phyloP scores from a whole-genome alignment of 2,797 vertebrate genomes.

The Apogon talboti region DNA sequence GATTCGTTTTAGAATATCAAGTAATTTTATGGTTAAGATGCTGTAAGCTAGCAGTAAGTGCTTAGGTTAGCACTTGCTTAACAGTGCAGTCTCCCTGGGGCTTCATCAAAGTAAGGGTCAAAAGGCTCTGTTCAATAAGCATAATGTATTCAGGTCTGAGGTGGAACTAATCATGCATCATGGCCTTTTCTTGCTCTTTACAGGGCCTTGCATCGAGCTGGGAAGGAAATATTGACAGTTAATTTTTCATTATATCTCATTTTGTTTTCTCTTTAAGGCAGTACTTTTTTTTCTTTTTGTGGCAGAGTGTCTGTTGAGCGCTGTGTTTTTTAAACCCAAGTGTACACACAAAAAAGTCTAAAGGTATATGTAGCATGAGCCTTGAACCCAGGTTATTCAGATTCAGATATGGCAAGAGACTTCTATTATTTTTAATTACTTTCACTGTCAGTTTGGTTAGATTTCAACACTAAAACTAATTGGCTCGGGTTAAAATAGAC shows the following conservation, averaged over 20 bases:
- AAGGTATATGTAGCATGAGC: too few relatives aligned
- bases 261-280: not conserved
- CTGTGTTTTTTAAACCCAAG: too few relatives aligned
- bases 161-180: conserved; percentile 21
- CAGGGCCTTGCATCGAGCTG: not conserved
- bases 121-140: conserved; percentile 20
- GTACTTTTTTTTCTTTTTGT: not conserved
- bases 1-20: conserved; percentile 45
- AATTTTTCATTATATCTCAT: not conserved
- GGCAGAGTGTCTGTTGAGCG: too few relatives aligned
- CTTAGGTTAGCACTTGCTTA: conserved; percentile 50
- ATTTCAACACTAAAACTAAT: too few relatives aligned
- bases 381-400: too few relatives aligned
- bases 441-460: too few relatives aligned
- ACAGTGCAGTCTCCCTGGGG: conserved; percentile 19
- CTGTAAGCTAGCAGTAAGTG: conserved; percentile 52
- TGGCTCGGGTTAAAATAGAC: too few relatives aligned
- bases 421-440: too few relatives aligned
- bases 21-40: conserved; percentile 51
- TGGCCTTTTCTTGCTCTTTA: conserved; percentile 3
- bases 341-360: too few relatives aligned
- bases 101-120: conserved; percentile 35
- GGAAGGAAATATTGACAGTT: conserved; percentile 5
- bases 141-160: conserved; percentile 35
- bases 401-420: too few relatives aligned